A percentile compares a stretch with the other conserved stretches of the same genome.
phyloP scores from a whole-genome alignment of 2,113 vertebrate species.

The Chaenogobius annularis region DNA sequence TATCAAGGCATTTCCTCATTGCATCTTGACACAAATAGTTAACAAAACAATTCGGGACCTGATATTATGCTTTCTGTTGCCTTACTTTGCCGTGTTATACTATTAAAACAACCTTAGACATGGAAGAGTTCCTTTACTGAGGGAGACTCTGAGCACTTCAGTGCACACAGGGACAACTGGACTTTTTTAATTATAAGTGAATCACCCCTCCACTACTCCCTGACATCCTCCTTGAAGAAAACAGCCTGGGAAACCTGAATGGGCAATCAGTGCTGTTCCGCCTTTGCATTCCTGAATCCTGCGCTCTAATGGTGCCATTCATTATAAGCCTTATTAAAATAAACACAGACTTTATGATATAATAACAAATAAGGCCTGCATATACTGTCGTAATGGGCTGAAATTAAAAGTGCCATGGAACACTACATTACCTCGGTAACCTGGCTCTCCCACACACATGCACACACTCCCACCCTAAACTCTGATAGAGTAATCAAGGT shows the following conservation, averaged over 20 bases:
- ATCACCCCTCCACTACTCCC: slow-evolving; percentile 36
- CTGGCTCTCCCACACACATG: slow-evolving; percentile 22
- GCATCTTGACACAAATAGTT: slow-evolving; percentile 12
- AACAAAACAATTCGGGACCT: slow-evolving; percentile 33
- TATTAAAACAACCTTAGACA: slow-evolving; percentile 19
- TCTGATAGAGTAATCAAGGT: slow-evolving; percentile 71
- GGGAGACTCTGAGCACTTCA: slow-evolving; percentile 39
- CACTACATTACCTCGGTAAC: slow-evolving; percentile 44
- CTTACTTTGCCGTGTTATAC: slow-evolving; percentile 21
- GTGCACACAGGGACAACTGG: slow-evolving; percentile 51
- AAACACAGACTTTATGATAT: slow-evolving; percentile 70
- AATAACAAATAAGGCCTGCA: slow-evolving; percentile 67
- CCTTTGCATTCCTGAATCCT: slow-evolving; percentile 64
- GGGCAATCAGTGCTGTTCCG: slow-evolving; percentile 63
- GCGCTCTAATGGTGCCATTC: slow-evolving; percentile 68
- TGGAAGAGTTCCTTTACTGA: slow-evolving; percentile 30
- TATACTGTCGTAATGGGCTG: slow-evolving; percentile 56
- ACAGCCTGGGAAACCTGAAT: slow-evolving; percentile 63
- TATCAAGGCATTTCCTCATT: slow-evolving; percentile 28
- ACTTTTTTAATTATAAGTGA: slow-evolving; percentile 67
- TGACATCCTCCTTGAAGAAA: slow-evolving; percentile 46
- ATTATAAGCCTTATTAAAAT: slow-evolving; percentile 74
- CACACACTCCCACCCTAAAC: slow-evolving; percentile 30
- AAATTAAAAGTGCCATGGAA: slow-evolving; percentile 62
- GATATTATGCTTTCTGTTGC: slow-evolving; percentile 12